phyloP scores from a whole-genome alignment of 2,113 vertebrate genomes.

The Gorsachius goisagi region DNA sequence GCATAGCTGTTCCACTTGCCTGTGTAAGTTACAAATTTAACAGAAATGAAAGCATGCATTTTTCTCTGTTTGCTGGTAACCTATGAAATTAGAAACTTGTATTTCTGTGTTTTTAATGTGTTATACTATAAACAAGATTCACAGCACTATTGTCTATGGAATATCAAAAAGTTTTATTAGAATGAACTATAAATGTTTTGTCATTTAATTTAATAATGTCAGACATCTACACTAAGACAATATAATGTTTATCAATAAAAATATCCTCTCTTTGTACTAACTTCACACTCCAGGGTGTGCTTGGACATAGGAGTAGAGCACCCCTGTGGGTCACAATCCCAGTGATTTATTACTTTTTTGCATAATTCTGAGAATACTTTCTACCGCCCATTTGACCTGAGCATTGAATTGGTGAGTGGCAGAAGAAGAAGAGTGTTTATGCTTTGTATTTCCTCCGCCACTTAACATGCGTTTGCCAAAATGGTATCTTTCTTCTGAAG shows the following conservation, averaged over 20 bases:
- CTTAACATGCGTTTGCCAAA: neutral
- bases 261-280: conserved; percentile 44
- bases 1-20: conserved; percentile 49
- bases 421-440: neutral
- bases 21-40: conserved; percentile 49
- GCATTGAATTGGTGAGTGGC: neutral
- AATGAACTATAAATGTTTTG: conserved; percentile 59
- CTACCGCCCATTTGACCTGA: neutral
- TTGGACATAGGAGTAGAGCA: neutral
- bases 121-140: conserved; percentile 55
- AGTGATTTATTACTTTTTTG: neutral
- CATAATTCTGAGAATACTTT: neutral
- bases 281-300: conserved; percentile 4
- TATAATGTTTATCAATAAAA: conserved; percentile 52
- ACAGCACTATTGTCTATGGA: conserved; percentile 61
- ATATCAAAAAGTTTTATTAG: conserved; percentile 58
- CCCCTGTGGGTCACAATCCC: neutral
- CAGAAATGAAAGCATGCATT: conserved; percentile 54
- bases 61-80: conserved; percentile 60
- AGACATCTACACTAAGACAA: conserved; percentile 46
- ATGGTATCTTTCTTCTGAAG: neutral
- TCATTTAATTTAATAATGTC: conserved; percentile 57
- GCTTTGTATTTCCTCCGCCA: neutral
- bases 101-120: conserved; percentile 64
- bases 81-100: conserved; percentile 55